phyloP scores from a whole-genome alignment of 2,888 invertebrate genomes.

The Teinopalpus imperialis region DNA sequence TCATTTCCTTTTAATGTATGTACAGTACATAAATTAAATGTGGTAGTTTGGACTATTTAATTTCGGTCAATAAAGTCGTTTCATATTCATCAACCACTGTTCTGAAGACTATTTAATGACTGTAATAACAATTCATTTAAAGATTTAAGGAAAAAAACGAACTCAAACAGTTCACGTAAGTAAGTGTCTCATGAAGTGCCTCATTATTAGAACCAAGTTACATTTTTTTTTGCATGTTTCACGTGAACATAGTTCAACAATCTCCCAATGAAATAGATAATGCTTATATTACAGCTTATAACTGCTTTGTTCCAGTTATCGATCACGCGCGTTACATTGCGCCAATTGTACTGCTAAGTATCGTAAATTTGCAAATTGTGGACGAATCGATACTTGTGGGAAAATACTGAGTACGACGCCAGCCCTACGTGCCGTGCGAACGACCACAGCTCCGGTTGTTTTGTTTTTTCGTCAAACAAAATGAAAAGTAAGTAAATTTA shows the following conservation, averaged over 20 bases:
- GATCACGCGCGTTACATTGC: constrained; percentile 43
- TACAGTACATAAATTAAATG: no score
- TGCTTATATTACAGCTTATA: constrained; percentile 16
- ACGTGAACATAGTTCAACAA: constrained; percentile 10
- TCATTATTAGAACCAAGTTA: no score
- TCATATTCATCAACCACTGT: no score
- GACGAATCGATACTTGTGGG: constrained; percentile 47
- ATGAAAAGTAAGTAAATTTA: not conserved
- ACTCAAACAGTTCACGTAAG: no score
- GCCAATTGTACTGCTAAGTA: constrained; percentile 43
- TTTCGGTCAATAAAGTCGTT: no score
- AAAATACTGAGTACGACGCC: constrained; percentile 46
- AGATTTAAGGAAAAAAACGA: no score
- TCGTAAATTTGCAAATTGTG: constrained; percentile 42
- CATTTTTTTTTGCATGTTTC: no score
- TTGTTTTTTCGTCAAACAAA: not conserved
- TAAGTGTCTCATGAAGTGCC: no score
- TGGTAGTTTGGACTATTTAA: no score
- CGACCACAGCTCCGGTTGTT: constrained; percentile 4
- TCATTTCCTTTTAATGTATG: no score
- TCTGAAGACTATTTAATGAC: no score
- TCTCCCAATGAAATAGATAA: constrained; percentile 12
- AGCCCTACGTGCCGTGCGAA: constrained; percentile 8
- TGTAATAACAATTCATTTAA: no score
- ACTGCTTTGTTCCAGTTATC: constrained; percentile 37